These are phyloP conservation scores for Molorchus minor DNA, from an alignment of 2,888 invertebrate species.

Conservation along the genomic window DNA sequence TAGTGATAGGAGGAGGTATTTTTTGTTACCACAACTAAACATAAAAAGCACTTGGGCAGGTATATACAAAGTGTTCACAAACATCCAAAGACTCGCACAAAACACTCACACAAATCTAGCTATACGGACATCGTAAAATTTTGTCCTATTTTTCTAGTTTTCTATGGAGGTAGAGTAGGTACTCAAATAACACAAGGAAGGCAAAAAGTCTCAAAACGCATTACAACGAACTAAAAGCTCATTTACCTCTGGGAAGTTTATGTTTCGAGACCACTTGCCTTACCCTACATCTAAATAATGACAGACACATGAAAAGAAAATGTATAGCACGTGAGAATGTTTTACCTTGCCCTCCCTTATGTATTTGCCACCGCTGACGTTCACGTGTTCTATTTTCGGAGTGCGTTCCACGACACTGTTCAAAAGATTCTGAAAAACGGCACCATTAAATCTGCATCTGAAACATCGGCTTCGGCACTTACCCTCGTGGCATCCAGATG, in stretches of 20 bases:
- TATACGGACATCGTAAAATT: constrained; percentile 4
- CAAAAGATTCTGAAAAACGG: constrained; percentile 81
- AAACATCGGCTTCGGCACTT: constrained; percentile 52
- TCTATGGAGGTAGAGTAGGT: too few relatives aligned
- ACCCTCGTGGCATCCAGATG: constrained; percentile 84
- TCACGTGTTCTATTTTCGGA: constrained; percentile 94
- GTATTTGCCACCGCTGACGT: constrained; percentile 92
- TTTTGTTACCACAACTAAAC: constrained; percentile 15
- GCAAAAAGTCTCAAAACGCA: too few relatives aligned
- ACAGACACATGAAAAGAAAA: constrained; percentile 6
- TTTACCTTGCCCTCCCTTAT: constrained; percentile 98
- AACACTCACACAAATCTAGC: constrained; percentile 42
- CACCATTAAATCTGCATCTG: constrained; percentile 1
- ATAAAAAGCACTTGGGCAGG: constrained; percentile 32
- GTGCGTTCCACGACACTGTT: constrained; percentile 93
- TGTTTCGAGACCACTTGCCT: not conserved
- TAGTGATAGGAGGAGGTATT: not conserved
- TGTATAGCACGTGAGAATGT: constrained; percentile 34
- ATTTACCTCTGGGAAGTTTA: too few relatives aligned
- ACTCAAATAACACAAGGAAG: too few relatives aligned
- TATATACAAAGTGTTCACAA: constrained; percentile 44
- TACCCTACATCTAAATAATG: not conserved
- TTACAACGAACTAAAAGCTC: too few relatives aligned
- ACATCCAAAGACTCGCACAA: too few relatives aligned
- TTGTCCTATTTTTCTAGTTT: not conserved